phyloP scores from a whole-genome alignment of 1,140 invertebrate species.

The Pseudobourletiella spinata region DNA sequence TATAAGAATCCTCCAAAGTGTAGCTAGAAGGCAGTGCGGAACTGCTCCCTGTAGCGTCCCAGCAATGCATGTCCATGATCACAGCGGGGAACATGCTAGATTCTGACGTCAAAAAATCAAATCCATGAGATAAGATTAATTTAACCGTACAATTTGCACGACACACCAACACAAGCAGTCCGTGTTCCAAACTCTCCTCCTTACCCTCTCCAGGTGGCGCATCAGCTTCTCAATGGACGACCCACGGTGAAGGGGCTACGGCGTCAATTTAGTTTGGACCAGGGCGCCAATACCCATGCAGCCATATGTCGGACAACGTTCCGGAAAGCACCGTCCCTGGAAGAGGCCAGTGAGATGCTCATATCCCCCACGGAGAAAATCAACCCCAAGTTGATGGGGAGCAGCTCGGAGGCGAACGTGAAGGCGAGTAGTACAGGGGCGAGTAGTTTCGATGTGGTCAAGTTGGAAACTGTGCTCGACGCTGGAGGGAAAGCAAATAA shows the following conservation, averaged over 20 bases:
- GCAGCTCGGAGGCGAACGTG: not conserved
- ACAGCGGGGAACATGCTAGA: too few species aligned
- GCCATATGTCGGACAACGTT: not conserved
- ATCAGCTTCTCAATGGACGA: constrained; percentile 33
- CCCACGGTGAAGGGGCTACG: constrained; percentile 32
- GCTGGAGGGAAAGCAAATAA: not conserved
- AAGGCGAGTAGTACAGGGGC: not conserved
- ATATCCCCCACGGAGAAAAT: not conserved
- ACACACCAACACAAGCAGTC: too few species aligned
- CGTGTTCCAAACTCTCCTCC: too few species aligned
- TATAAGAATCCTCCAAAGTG: too few species aligned
- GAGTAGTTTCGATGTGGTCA: not conserved
- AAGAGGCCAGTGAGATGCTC: constrained; percentile 1
- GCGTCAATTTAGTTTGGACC: constrained; percentile 33
- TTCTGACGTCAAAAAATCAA: too few species aligned
- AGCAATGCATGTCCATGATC: too few species aligned
- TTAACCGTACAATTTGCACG: too few species aligned
- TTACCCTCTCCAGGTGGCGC: too few species aligned
- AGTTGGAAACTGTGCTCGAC: not conserved
- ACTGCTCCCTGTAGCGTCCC: too few species aligned
- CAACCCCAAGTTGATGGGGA: not conserved
- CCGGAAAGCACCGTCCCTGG: constrained; percentile 29
- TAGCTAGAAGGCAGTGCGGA: too few species aligned
- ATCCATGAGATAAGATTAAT: too few species aligned
- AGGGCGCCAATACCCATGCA: constrained; percentile 10